These are phyloP conservation scores for Hydractinia symbiolongicarpus DNA, from an alignment of 30 jellyfish, hydroid and myxozoan species.

Conservation along the genomic window DNA sequence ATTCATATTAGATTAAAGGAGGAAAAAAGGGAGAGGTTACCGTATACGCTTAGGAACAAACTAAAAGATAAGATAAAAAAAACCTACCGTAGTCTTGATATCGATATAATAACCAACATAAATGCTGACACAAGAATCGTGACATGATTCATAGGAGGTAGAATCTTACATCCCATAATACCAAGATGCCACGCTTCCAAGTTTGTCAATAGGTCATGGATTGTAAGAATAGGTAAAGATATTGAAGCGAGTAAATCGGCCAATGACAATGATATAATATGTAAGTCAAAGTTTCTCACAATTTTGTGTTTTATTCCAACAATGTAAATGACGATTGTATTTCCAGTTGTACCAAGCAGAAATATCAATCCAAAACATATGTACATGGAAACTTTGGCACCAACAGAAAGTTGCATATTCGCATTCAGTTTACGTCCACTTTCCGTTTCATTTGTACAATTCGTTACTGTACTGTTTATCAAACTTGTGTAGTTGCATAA, in stretches of 20 bases:
- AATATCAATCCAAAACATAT: background rate
- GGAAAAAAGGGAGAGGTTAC: too few species aligned
- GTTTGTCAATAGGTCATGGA: conserved; percentile 18
- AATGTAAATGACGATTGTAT: background rate
- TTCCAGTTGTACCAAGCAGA: conserved; percentile 22
- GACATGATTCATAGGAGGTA: conserved; percentile 29
- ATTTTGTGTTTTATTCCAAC: conserved; percentile 11
- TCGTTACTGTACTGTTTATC: too few species aligned
- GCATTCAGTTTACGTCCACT: background rate
- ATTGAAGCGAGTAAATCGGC: conserved; percentile 28
- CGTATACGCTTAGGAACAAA: too few species aligned
- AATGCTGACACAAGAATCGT: conserved; percentile 25
- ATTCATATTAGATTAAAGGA: too few species aligned
- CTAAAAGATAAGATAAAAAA: background rate
- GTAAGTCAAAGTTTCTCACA: conserved; percentile 14
- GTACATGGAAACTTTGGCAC: conserved; percentile 15
- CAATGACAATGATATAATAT: conserved; percentile 9
- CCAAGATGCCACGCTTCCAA: conserved; percentile 16
- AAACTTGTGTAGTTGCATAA: too few species aligned
- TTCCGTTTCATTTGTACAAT: too few species aligned
- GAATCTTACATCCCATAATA: conserved; percentile 14
- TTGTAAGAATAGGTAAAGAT: conserved; percentile 7
- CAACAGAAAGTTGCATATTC: background rate
- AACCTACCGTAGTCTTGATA: conserved; percentile 16
- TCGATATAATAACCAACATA: conserved; percentile 12